These are phyloP conservation scores for Bettongia penicillata DNA, from an alignment of 2,113 vertebrate species.

Conservation along the genomic window DNA sequence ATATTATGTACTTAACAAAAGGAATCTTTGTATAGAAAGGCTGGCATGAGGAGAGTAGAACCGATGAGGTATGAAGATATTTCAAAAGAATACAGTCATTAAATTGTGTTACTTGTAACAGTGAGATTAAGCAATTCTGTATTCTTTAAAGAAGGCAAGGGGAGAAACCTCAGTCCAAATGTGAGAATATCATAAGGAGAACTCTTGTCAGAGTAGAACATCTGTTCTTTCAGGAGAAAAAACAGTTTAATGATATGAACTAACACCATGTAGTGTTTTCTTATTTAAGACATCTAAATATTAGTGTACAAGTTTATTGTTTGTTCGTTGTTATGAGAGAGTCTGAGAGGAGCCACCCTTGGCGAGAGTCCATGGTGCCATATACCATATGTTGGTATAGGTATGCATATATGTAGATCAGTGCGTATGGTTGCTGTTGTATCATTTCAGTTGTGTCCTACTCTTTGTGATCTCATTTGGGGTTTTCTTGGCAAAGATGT, in stretches of 20 bases:
- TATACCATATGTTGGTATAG: not conserved
- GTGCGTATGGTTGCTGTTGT: too few species aligned
- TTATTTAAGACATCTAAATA: not conserved
- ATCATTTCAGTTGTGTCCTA: too few species aligned
- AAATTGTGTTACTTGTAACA: slow-evolving; percentile 26
- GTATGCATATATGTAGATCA: not conserved
- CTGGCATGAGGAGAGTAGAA: not conserved
- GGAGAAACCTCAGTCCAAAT: slow-evolving; percentile 35
- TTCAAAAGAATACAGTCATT: slow-evolving; percentile 41
- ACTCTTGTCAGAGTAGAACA: slow-evolving; percentile 36
- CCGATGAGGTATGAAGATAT: slow-evolving; percentile 19
- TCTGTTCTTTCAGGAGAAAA: slow-evolving; percentile 23
- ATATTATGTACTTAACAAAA: not conserved
- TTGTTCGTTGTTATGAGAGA: not conserved
- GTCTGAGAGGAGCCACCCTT: not conserved
- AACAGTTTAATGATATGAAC: not conserved
- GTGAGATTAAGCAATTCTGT: slow-evolving; percentile 41
- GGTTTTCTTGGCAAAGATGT: too few species aligned
- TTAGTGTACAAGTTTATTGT: not conserved
- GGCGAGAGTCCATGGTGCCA: not conserved
- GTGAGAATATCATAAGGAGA: slow-evolving; percentile 22
- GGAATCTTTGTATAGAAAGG: not conserved
- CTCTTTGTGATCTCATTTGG: too few species aligned
- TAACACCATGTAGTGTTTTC: not conserved
- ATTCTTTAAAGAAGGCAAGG: slow-evolving; percentile 22